Conservation (phyloP, 2,888 invertebrate species). For the Barypeithes pellucidus region DNA sequence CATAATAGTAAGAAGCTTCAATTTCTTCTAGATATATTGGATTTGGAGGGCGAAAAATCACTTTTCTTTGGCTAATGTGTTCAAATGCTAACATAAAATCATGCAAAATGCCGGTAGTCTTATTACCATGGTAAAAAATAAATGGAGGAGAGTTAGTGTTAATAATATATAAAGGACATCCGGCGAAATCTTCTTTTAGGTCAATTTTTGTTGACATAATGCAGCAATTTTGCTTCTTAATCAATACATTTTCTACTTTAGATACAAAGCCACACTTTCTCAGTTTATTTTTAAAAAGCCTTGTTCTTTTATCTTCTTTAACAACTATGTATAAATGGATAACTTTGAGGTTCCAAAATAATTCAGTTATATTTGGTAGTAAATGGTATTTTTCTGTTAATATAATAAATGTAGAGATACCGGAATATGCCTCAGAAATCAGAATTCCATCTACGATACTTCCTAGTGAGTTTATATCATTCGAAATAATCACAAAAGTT, state of each 20-base stretch:
- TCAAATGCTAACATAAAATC: slow-evolving; percentile 24
- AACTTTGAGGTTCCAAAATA: not conserved
- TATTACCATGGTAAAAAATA: not conserved
- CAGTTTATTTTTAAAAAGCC: not conserved
- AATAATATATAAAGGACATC: slow-evolving; percentile 27
- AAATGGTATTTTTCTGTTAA: not conserved
- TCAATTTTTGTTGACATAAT: slow-evolving; percentile 6
- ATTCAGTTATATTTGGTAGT: not conserved
- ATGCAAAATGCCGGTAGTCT: slow-evolving; percentile 14
- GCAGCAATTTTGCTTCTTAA: not conserved
- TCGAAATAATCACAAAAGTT: not conserved
- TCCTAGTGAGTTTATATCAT: not conserved
- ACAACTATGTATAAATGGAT: not conserved
- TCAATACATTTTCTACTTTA: not conserved
- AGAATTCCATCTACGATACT: not conserved
- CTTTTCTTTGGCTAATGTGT: slow-evolving; percentile 7
- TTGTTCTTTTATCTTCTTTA: not conserved
- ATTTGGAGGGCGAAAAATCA: slow-evolving; percentile 28
- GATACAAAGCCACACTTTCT: not conserved
- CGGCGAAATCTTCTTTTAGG: slow-evolving; percentile 4
- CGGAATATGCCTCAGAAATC: not conserved
- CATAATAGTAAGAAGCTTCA: slow-evolving; percentile 13
- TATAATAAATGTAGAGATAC: not conserved
- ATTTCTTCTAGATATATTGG: slow-evolving; percentile 23
- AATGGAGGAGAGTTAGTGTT: not conserved